Conservation (phyloP, 1,140 invertebrate species). For the Reticulitermes speratus region DNA sequence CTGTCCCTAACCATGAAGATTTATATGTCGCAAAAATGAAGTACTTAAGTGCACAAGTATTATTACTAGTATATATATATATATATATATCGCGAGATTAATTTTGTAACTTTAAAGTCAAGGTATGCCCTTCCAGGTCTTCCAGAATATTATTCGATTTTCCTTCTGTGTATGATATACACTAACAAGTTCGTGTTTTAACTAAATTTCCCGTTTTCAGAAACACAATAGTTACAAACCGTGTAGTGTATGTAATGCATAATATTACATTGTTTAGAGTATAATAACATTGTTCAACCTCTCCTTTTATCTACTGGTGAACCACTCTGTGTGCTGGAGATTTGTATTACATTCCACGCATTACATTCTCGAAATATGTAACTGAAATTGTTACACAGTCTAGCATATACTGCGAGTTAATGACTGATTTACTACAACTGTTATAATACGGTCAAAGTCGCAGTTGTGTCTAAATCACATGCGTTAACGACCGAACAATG, state of each 20-base stretch:
- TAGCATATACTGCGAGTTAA: not conserved
- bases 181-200: no score
- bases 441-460: not conserved
- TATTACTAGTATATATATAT: no score
- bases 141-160: no score
- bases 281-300: no score
- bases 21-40: no score
- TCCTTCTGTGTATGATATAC: no score
- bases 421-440: not conserved
- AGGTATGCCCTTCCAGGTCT: no score
- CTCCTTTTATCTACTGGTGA: not conserved
- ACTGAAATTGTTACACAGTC: not conserved
- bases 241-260: not conserved
- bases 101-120: no score
- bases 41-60: no score
- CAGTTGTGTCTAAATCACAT: not conserved
- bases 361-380: not conserved
- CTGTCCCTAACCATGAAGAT: no score
- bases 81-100: no score
- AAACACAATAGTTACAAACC: not conserved
- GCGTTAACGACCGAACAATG: not conserved
- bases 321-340: not conserved
- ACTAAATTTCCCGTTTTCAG: no score
- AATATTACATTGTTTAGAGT: not conserved
- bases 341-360: not conserved